phyloP scores from a whole-genome alignment of 2,888 invertebrate species.

The Mamestra brassicae region DNA sequence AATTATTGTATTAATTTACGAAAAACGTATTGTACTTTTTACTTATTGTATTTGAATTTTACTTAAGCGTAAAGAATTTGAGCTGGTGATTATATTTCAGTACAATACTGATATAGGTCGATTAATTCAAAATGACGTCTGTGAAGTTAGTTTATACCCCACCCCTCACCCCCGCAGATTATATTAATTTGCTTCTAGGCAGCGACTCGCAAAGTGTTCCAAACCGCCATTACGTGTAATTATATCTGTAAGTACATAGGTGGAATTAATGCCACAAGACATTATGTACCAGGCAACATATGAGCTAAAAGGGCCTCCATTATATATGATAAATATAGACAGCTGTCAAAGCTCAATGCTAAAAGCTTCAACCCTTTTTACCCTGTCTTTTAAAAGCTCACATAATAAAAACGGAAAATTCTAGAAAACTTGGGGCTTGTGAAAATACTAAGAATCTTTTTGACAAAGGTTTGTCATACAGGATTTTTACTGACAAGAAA shows the following conservation, averaged over 20 bases:
- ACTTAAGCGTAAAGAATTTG: too few relatives aligned
- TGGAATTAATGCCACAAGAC: not conserved
- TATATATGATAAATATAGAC: not conserved
- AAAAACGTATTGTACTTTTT: too few relatives aligned
- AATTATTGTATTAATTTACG: not conserved
- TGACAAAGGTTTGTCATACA: conserved; percentile 51
- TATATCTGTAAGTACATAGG: not conserved
- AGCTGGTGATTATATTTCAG: too few relatives aligned
- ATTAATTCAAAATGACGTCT: too few relatives aligned
- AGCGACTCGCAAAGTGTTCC: too few relatives aligned
- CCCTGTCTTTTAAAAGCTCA: not conserved
- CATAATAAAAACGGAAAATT: conserved; percentile 5
- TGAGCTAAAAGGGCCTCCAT: not conserved
- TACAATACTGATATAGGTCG: too few relatives aligned
- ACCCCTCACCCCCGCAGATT: too few relatives aligned
- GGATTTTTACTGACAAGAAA: conserved; percentile 46
- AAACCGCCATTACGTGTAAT: too few relatives aligned
- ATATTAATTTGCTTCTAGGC: too few relatives aligned
- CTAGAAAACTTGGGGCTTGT: not conserved
- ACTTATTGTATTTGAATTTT: too few relatives aligned
- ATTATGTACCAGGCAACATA: not conserved
- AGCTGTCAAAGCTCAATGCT: not conserved
- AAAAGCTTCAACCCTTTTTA: not conserved
- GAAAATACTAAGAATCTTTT: conserved; percentile 31
- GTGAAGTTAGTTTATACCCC: too few relatives aligned